Percentiles rank a stretch among this genome's conserved stretches.
These are phyloP conservation scores for Melieria crassipennis DNA, from an alignment of 2,888 invertebrate genomes.

Conservation along the genomic window DNA sequence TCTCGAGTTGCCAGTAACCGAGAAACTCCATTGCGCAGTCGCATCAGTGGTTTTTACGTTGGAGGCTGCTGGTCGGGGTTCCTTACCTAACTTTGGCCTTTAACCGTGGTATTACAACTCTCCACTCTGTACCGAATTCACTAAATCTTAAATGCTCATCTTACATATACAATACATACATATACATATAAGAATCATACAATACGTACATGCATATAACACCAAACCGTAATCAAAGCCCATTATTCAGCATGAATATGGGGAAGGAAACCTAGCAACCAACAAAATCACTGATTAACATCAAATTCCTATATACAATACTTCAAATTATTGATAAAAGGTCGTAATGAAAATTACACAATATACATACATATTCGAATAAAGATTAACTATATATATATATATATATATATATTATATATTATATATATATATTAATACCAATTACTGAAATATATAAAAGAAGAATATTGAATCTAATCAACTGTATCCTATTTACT, in stretches of 20 bases:
- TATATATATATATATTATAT: constrained; percentile 32
- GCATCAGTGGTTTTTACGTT: too few relatives aligned
- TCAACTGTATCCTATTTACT: not conserved
- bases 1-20: too few relatives aligned
- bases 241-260: constrained; percentile 3
- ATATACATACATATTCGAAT: constrained; percentile 33
- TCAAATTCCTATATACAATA: constrained; percentile 55
- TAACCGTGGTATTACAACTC: too few relatives aligned
- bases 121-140: too few relatives aligned
- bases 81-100: too few relatives aligned
- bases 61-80: too few relatives aligned
- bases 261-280: constrained; percentile 42
- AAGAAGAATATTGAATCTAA: constrained; percentile 3
- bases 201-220: constrained; percentile 9
- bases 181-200: constrained; percentile 26
- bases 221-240: constrained; percentile 30
- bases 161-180: constrained; percentile 20
- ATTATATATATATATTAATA: constrained; percentile 34
- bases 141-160: not conserved
- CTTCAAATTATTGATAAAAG: constrained; percentile 37
- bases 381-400: constrained; percentile 33
- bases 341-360: constrained; percentile 27
- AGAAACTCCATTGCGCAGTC: too few relatives aligned
- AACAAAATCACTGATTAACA: constrained; percentile 48
- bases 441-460: constrained; percentile 34